Percentiles rank a stretch among this genome's conserved stretches.
Evolutionary conservation across 2,888 invertebrate species (phyloP).

Genomic region (Trichogramma evanescens): DNA sequence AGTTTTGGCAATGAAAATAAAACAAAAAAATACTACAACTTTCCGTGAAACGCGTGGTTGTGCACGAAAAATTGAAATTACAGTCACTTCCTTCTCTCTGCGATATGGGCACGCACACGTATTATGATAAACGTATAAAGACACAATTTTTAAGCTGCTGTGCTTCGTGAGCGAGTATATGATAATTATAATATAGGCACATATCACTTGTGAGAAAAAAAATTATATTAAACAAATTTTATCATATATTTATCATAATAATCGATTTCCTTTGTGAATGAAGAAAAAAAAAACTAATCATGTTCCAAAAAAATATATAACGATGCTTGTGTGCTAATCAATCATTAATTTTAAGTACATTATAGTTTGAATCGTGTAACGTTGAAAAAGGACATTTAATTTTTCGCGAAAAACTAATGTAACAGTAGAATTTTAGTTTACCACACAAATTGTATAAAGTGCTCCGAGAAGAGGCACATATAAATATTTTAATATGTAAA

Average conservation of each 20-base stretch:
- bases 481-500: too few relatives aligned
- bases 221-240: conserved; percentile 13
- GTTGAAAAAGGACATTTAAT: too few relatives aligned
- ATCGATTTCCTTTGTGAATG: conserved; percentile 10
- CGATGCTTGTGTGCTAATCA: not conserved
- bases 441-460: too few relatives aligned
- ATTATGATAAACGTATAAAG: not conserved
- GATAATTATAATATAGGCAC: conserved; percentile 32
- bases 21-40: too few relatives aligned
- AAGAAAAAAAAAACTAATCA: conserved; percentile 6
- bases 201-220: conserved; percentile 1
- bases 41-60: conserved; percentile 3
- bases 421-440: too few relatives aligned
- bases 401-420: too few relatives aligned
- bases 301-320: conserved; percentile 19
- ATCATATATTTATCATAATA: conserved; percentile 13
- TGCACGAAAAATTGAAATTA: conserved; percentile 15
- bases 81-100: conserved; percentile 5
- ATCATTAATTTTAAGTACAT: too few relatives aligned
- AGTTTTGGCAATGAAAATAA: too few relatives aligned
- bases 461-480: too few relatives aligned
- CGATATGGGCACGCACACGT: conserved; percentile 2
- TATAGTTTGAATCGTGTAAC: too few relatives aligned
- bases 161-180: conserved; percentile 28
- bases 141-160: conserved; percentile 18